phyloP scores from a whole-genome alignment of 2,888 invertebrate species.

The Ornithoptera alexandrae region DNA sequence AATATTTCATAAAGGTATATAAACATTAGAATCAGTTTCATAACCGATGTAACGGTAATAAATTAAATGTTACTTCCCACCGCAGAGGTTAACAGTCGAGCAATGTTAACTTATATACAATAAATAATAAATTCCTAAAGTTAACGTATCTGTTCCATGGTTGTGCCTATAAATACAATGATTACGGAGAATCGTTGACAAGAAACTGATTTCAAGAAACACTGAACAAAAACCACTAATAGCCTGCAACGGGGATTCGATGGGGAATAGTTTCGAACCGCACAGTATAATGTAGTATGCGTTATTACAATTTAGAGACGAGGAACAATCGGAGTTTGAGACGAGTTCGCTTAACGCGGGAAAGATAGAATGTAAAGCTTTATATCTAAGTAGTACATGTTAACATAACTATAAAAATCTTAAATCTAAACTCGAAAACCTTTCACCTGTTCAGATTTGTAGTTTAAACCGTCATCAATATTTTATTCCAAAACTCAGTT shows the following conservation, averaged over 20 bases:
- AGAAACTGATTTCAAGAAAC: conserved; percentile 27
- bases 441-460: too few relatives aligned
- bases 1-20: too few relatives aligned
- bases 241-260: conserved; percentile 25
- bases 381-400: too few relatives aligned
- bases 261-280: conserved; percentile 27
- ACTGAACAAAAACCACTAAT: conserved; percentile 30
- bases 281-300: conserved; percentile 25
- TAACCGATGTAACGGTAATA: too few relatives aligned
- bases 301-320: conserved; percentile 29
- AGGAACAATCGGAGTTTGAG: conserved; percentile 20
- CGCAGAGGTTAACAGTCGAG: too few relatives aligned
- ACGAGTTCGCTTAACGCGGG: neutral
- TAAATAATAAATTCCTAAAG: neutral
- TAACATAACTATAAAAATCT: too few relatives aligned
- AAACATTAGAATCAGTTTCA: too few relatives aligned
- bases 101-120: neutral
- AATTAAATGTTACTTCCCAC: too few relatives aligned
- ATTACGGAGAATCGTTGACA: conserved; percentile 25
- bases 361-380: too few relatives aligned
- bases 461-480: too few relatives aligned
- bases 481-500: too few relatives aligned
- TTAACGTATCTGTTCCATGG: conserved; percentile 3
- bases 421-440: too few relatives aligned
- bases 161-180: conserved; percentile 18